Evolutionary conservation across 2,797 vertebrate genomes (phyloP), one percentile per base, ranked within the genome.

Genomic region (Pangasius djambal): DNA sequence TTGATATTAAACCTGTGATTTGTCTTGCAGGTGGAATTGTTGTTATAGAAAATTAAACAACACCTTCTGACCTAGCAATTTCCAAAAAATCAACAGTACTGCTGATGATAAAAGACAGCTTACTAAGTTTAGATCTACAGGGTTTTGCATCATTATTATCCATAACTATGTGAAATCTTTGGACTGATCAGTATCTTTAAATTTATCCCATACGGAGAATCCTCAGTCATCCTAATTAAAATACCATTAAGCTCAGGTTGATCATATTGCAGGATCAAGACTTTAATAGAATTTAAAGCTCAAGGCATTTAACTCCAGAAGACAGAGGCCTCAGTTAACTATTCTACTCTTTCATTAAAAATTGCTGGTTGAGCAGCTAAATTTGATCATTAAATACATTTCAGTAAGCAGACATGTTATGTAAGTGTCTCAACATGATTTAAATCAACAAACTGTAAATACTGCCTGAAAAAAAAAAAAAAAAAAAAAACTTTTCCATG

Each of bases 261-360:
- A 93, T 93, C 65, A 88, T 90, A 87, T 89, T 89, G 75, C 86
- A 59, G 92, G 83, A 92, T 92, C 89, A 86, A 69, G 82, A 74
- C 70, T 90, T 89, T 92, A 91, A 93, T 92, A 88, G 89, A 92
- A 90, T 89, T 89, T 90, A 74, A 89, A 88, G 81, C 87, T 90
- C 70, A 52, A 70, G 87, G 31, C 85, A 75, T 88, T 88, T 89
- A 78, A 74, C 61, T 90, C 48, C 67, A 83, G 72, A 44, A 16
- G 77, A 69, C 15, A 31, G 83, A 52, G 79, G 74, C 87, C 83
- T 74, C 55, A 89, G 86, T 90, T 87, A 75, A 74, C 85, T 85
- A 28, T n/a, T 78, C 31, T 50, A 31, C 70, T 78, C 44, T 65
- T 88, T 83, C 72, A n/a, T 63, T 52, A 70, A 61, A 48, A 88